A percentile compares a stretch with the other conserved stretches of the same genome.
Conservation (phyloP, 2,888 invertebrate species). For the Cheilosia scutellata region DNA sequence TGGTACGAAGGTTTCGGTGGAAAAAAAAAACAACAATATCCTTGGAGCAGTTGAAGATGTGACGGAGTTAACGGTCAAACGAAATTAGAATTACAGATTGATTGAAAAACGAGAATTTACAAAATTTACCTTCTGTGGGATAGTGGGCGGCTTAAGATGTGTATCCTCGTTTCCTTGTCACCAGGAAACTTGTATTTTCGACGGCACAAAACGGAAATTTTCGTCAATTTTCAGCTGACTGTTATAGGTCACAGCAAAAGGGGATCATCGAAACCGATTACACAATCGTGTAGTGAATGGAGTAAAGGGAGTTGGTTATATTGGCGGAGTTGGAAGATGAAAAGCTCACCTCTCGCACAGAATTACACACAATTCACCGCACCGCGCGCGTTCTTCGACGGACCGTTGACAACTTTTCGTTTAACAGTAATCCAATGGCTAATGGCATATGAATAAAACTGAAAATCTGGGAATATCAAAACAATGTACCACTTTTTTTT, state of each 20-base stretch:
- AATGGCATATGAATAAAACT: conserved; percentile 10
- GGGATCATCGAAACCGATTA: conserved; percentile 61
- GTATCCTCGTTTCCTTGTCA: conserved; percentile 22
- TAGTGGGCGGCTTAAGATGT: neutral
- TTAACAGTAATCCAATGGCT: conserved; percentile 13
- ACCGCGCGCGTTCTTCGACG: conserved; percentile 40
- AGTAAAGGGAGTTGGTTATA: conserved; percentile 41
- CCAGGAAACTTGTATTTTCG: conserved; percentile 3
- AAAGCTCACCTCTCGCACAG: conserved; percentile 47
- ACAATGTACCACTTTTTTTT: conserved; percentile 20
- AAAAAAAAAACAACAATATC: neutral
- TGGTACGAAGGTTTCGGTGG: conserved; percentile 13
- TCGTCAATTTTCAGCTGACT: conserved; percentile 17
- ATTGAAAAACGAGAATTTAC: neutral
- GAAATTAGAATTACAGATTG: conserved; percentile 20
- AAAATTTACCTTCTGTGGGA: conserved; percentile 34
- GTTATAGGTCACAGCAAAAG: conserved; percentile 47
- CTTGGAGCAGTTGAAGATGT: too few relatives aligned
- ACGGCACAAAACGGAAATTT: neutral
- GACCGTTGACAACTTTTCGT: conserved; percentile 18
- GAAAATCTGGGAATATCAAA: conserved; percentile 12
- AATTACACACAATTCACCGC: conserved; percentile 38
- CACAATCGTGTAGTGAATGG: conserved; percentile 52
- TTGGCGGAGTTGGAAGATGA: conserved; percentile 1
- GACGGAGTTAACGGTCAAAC: conserved; percentile 32